phyloP scores from a whole-genome alignment of 2,797 vertebrate species.

The Manis crassicaudata region DNA sequence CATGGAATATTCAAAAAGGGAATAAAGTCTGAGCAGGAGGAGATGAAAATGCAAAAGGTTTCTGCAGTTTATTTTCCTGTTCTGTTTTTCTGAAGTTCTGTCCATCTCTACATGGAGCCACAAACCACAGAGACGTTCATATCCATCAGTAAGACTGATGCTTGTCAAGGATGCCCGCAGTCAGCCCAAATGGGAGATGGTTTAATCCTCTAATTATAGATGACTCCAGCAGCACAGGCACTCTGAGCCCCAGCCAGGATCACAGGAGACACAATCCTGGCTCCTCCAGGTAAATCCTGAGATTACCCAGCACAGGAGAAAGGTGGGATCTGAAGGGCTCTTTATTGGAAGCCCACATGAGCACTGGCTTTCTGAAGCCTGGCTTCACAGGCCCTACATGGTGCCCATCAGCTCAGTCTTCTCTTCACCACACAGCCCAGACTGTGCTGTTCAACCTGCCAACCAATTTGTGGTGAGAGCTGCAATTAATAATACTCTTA shows the following conservation, averaged over 20 bases:
- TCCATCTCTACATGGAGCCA: conserved; percentile 36
- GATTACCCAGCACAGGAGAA: conserved; percentile 69
- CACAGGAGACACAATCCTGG: conserved; percentile 72
- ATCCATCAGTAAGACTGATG: conserved; percentile 51
- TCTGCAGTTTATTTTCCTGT: conserved; percentile 51
- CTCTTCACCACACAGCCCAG: neutral
- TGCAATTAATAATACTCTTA: neutral
- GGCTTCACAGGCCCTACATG: conserved; percentile 17
- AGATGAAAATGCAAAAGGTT: conserved; percentile 53
- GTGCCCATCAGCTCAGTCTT: neutral
- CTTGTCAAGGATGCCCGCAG: conserved; percentile 70
- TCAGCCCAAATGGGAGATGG: conserved; percentile 65
- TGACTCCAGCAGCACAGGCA: conserved; percentile 65
- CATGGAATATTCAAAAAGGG: conserved; percentile 22
- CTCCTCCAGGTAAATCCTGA: conserved; percentile 79
- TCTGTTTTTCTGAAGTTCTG: conserved; percentile 58
- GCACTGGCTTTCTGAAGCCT: conserved; percentile 56
- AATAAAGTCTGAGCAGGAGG: conserved; percentile 46
- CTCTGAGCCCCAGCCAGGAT: conserved; percentile 75
- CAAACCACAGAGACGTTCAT: conserved; percentile 6
- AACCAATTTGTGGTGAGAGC: neutral
- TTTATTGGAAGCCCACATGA: conserved; percentile 67
- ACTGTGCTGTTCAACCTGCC: neutral
- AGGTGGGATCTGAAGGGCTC: conserved; percentile 63
- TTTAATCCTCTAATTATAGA: conserved; percentile 80